Evolutionary conservation across 2,113 vertebrate genomes (phyloP).

Genomic region (Tauraco erythrolophus): DNA sequence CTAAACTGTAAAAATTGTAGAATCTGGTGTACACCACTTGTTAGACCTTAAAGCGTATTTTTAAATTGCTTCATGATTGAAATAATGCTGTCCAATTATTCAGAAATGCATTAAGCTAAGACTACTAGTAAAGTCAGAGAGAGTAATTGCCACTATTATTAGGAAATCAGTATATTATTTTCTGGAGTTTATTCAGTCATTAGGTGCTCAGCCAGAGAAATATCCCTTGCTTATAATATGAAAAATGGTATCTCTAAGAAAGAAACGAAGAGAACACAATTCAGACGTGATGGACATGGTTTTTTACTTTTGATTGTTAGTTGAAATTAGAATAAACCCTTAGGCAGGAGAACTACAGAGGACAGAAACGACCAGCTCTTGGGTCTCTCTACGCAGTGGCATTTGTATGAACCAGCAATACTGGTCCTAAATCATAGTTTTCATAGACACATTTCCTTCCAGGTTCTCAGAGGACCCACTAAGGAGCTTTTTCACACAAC

Average conservation of each 20-base stretch:
- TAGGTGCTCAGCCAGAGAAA: not conserved
- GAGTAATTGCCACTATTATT: not conserved
- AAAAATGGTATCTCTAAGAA: not conserved
- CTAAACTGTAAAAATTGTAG: not conserved
- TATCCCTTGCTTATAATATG: not conserved
- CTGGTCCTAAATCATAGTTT: not conserved
- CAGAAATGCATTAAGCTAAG: not conserved
- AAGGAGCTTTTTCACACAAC: not conserved
- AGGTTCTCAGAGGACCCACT: not conserved
- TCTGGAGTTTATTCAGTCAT: not conserved
- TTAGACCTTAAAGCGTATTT: not conserved
- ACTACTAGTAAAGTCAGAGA: not conserved
- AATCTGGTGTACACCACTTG: not conserved
- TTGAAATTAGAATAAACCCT: not conserved
- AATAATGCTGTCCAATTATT: conserved; percentile 38
- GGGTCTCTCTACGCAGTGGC: not conserved
- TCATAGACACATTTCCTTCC: not conserved
- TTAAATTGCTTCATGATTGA: conserved; percentile 25
- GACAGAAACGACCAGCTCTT: not conserved
- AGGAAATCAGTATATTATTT: not conserved
- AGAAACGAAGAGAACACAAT: accelerated
- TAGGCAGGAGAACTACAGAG: not conserved
- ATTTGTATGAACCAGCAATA: accelerated
- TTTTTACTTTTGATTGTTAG: not conserved
- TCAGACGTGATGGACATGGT: accelerated